Conservation (phyloP, 2,113 vertebrate species). For the Engraulis encrasicolus region DNA sequence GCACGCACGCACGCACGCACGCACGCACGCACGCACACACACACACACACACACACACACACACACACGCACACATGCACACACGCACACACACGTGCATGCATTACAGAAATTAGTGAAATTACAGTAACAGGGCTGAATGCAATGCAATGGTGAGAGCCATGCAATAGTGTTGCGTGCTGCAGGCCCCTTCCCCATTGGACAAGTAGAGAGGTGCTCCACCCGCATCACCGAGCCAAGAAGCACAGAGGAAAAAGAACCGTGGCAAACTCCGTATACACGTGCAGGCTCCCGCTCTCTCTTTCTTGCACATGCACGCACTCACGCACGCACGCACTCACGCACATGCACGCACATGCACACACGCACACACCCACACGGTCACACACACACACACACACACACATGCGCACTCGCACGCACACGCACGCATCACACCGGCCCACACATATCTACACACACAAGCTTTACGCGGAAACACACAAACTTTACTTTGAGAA, state of each 20-base stretch:
- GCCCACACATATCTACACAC: background rate
- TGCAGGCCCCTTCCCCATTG: background rate
- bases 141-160: background rate
- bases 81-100: background rate
- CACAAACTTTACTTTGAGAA: background rate
- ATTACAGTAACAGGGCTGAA: too few species aligned
- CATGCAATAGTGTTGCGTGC: background rate
- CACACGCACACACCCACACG: background rate
- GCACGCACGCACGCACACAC: background rate
- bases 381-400: conserved; percentile 20
- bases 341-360: too few species aligned
- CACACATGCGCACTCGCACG: too few species aligned
- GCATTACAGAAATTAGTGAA: background rate
- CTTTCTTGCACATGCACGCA: background rate
- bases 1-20: background rate
- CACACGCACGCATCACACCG: background rate
- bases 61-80: background rate
- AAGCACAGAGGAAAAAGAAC: background rate
- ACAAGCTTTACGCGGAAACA: background rate
- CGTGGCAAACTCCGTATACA: background rate
- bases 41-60: background rate
- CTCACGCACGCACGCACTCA: conserved; percentile 11
- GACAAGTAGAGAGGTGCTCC: background rate
- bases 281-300: background rate
- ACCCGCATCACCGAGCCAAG: background rate